Conservation (phyloP, 2,888 invertebrate species). For the Stenoptilia bipunctidactyla region DNA sequence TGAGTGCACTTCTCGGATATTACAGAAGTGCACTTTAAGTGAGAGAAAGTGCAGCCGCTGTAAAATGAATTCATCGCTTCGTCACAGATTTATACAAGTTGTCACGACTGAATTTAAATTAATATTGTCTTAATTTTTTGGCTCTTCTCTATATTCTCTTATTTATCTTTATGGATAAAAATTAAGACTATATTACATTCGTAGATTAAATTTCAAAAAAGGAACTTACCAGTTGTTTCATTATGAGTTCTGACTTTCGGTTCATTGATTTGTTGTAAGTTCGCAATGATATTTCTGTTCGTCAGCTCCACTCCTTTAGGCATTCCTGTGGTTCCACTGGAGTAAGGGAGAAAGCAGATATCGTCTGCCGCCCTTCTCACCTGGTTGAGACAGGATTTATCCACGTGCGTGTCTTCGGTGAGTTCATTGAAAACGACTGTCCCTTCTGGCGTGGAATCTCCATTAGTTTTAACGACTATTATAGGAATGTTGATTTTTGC, state of each 20-base stretch:
- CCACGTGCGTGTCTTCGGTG: conserved; percentile 65
- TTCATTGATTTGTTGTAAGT: conserved; percentile 52
- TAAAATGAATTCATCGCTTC: no score
- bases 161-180: no score
- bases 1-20: no score
- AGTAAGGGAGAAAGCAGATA: conserved; percentile 81
- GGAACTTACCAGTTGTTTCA: conserved; percentile 47
- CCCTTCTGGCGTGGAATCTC: conserved; percentile 42
- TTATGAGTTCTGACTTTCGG: conserved; percentile 29
- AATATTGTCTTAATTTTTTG: no score
- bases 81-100: no score
- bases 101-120: no score
- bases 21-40: no score
- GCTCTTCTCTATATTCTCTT: no score
- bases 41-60: no score
- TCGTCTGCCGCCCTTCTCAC: conserved; percentile 65
- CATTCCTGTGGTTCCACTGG: conserved; percentile 88
- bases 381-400: conserved; percentile 62
- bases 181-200: no score
- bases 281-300: conserved; percentile 71
- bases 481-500: conserved; percentile 66
- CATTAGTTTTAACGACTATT: conserved; percentile 53
- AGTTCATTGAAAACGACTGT: conserved; percentile 75
- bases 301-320: conserved; percentile 83
- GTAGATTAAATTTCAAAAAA: no score